A percentile compares a stretch with the other conserved stretches of the same genome.
These are phyloP conservation scores for Craterocephalus amniculus DNA, from an alignment of 2,797 vertebrate genomes.

Conservation along the genomic window DNA sequence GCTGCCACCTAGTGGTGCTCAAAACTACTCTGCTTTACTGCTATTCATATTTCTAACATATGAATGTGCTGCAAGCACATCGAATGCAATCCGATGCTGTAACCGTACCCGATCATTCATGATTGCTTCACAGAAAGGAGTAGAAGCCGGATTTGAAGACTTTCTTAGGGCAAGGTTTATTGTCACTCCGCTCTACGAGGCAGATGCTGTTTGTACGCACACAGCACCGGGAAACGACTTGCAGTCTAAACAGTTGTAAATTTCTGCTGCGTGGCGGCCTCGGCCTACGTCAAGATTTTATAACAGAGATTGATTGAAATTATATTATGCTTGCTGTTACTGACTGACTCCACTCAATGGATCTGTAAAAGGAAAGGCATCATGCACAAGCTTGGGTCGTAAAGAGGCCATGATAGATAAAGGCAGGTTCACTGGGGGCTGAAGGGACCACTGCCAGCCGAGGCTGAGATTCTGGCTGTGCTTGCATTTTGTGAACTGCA, in stretches of 20 bases:
- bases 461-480: constrained; percentile 49
- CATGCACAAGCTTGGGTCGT: constrained; percentile 46
- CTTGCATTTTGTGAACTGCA: constrained; percentile 51
- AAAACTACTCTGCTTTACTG: background rate
- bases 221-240: constrained; percentile 59
- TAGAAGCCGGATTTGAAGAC: constrained; percentile 51
- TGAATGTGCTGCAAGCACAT: constrained; percentile 28
- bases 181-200: constrained; percentile 36
- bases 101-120: constrained; percentile 47
- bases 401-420: constrained; percentile 67
- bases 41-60: constrained; percentile 30
- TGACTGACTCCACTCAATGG: constrained; percentile 72
- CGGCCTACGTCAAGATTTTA: constrained; percentile 75
- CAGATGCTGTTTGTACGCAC: constrained; percentile 45
- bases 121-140: constrained; percentile 39
- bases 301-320: constrained; percentile 79
- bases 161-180: constrained; percentile 37
- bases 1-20: constrained; percentile 73
- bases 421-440: constrained; percentile 50
- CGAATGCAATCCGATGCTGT: constrained; percentile 40
- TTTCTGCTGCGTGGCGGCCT: constrained; percentile 54
- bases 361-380: constrained; percentile 67
- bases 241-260: constrained; percentile 76
- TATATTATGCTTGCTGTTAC: constrained; percentile 71
- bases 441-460: constrained; percentile 29